Percentiles rank a stretch among this genome's conserved stretches.
Conservation (phyloP, 2,888 invertebrate genomes). For the Mesorhabditis sp. region DNA sequence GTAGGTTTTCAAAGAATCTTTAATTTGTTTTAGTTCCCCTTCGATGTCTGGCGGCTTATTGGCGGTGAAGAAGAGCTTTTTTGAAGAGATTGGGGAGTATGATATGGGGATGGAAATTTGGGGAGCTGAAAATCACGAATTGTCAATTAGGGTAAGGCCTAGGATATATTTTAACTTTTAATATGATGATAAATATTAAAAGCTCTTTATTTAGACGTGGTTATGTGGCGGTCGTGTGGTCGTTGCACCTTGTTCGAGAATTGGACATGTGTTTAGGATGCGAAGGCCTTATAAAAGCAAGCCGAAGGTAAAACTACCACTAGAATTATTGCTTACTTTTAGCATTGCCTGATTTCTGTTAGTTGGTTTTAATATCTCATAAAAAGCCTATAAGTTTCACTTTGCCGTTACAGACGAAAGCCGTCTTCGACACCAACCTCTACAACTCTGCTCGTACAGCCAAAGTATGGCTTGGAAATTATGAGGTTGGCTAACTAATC, state of each 20-base stretch:
- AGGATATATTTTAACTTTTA: neutral
- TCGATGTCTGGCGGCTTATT: constrained; percentile 94
- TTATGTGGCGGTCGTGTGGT: constrained; percentile 92
- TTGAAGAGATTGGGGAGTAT: constrained; percentile 94
- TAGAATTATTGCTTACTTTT: too few relatives aligned
- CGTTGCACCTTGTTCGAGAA: constrained; percentile 90
- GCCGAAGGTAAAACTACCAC: constrained; percentile 69
- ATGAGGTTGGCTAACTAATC: constrained; percentile 68
- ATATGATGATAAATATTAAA: neutral
- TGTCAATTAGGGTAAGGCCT: constrained; percentile 80
- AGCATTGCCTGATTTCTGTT: neutral
- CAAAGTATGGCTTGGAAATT: constrained; percentile 99
- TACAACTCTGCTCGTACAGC: constrained; percentile 97
- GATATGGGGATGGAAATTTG: constrained; percentile 99
- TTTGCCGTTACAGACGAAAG: constrained; percentile 22
- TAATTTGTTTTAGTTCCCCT: constrained; percentile 68
- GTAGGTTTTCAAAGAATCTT: constrained; percentile 16
- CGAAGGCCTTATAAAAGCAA: constrained; percentile 87
- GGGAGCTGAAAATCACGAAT: constrained; percentile 92
- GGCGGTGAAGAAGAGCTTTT: constrained; percentile 90
- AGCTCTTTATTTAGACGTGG: constrained; percentile 74
- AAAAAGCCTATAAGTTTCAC: too few relatives aligned
- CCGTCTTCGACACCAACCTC: constrained; percentile 77
- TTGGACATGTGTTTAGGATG: constrained; percentile 95
- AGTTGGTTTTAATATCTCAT: too few relatives aligned